Evolutionary conservation across 2,888 invertebrate genomes (phyloP).

Genomic region (Aelia acuminata): DNA sequence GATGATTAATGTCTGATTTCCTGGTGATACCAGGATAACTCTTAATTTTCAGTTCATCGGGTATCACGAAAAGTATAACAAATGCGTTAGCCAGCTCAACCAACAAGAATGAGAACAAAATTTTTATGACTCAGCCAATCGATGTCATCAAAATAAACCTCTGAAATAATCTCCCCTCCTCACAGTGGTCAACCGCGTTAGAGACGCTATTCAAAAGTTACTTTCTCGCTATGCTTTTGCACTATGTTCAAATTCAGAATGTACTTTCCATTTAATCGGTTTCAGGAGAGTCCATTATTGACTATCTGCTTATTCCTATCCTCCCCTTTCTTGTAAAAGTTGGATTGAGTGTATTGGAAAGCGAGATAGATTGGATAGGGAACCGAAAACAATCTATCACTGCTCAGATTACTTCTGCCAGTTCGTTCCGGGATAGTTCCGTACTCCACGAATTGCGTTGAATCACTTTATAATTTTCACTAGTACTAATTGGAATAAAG

Average conservation of each 20-base stretch:
- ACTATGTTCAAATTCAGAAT: neutral
- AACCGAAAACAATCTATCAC: conserved; percentile 37
- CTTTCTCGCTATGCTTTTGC: neutral
- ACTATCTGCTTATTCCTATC: conserved; percentile 1
- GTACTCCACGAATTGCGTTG: neutral
- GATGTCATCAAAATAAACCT: no score
- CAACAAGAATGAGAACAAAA: no score
- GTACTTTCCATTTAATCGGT: neutral
- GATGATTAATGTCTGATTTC: no score
- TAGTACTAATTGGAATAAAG: neutral
- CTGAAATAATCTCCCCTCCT: no score
- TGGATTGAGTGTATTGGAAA: conserved; percentile 37
- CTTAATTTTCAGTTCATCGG: no score
- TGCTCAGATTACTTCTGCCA: conserved; percentile 25
- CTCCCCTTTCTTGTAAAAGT: conserved; percentile 17
- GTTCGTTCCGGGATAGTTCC: neutral
- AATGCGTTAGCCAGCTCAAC: no score
- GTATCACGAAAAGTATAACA: no score
- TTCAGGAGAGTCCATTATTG: neutral
- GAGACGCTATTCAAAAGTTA: no score
- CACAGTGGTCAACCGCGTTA: no score
- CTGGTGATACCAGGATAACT: no score
- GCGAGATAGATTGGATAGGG: conserved; percentile 28
- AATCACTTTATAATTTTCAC: neutral
- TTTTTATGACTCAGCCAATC: no score